Percentiles rank a stretch among this genome's conserved stretches.
Conservation (phyloP, 2,888 invertebrate species). For the Ophion ellenae region DNA sequence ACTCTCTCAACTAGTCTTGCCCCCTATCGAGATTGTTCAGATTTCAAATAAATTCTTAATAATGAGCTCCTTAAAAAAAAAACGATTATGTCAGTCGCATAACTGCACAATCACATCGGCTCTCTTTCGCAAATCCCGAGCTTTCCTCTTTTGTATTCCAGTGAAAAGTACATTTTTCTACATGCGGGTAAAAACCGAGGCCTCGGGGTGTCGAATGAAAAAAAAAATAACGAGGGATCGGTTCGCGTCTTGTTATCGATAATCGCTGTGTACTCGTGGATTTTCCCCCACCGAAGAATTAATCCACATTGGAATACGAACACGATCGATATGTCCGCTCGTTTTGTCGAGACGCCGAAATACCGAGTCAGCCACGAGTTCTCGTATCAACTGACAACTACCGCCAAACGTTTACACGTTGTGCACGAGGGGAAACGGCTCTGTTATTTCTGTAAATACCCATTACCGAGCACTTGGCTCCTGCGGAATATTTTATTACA, state of each 20-base stretch:
- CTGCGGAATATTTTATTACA: slow-evolving; percentile 15
- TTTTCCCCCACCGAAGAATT: not conserved
- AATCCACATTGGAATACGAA: not conserved
- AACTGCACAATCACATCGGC: too few species aligned
- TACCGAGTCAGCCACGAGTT: not conserved
- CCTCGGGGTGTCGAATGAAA: not conserved
- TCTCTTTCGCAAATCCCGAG: too few species aligned
- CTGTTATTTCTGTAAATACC: slow-evolving; percentile 49
- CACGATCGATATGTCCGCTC: not conserved
- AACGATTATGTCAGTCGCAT: too few species aligned
- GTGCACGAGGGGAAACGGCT: not conserved
- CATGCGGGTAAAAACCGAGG: too few species aligned
- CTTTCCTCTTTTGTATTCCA: too few species aligned
- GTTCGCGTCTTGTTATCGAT: not conserved
- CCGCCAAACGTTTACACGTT: slow-evolving; percentile 19
- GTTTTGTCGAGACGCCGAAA: not conserved
- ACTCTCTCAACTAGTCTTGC: too few species aligned
- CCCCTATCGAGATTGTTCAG: too few species aligned
- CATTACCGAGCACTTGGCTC: slow-evolving; percentile 14
- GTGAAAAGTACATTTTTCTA: too few species aligned
- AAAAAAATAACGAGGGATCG: not conserved
- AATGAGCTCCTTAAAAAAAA: too few species aligned
- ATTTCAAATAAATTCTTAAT: too few species aligned
- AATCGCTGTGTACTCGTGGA: too few species aligned
- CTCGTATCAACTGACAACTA: not conserved